Conservation (phyloP, 2,113 vertebrate species). For the Chauna torquata region DNA sequence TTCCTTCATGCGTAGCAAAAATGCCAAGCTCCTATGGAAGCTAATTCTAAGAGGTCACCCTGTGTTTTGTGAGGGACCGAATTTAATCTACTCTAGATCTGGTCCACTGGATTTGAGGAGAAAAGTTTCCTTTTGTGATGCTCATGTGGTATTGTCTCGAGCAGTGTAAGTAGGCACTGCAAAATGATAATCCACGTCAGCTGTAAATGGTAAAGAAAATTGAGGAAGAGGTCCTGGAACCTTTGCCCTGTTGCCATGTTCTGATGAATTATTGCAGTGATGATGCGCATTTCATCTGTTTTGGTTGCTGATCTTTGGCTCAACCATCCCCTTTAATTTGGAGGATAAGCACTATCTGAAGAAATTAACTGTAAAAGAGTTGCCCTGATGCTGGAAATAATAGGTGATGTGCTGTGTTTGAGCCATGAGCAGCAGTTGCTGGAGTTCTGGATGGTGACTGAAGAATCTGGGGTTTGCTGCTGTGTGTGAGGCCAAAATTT, state of each 20-base stretch:
- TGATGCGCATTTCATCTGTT: neutral
- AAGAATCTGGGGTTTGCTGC: neutral
- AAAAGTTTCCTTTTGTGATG: neutral
- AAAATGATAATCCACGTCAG: neutral
- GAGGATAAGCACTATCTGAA: neutral
- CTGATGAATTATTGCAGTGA: neutral
- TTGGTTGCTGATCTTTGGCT: neutral
- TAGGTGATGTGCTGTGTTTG: fast-evolving
- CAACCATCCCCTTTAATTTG: neutral
- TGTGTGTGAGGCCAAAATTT: neutral
- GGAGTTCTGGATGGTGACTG: neutral
- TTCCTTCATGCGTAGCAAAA: neutral
- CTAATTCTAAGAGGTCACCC: fast-evolving
- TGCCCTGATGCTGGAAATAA: neutral
- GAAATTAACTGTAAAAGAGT: neutral
- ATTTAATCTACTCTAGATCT: too few relatives aligned
- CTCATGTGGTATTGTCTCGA: neutral
- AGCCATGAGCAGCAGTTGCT: neutral
- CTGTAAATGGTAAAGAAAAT: neutral
- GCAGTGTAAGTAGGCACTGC: neutral
- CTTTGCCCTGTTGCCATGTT: neutral
- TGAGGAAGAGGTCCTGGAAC: neutral
- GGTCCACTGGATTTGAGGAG: neutral
- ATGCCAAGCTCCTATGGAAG: neutral
- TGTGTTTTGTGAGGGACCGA: neutral